Base-by-base conservation (phyloP, 2,113 vertebrate species). In the Bostrychus sinensis region DNA sequence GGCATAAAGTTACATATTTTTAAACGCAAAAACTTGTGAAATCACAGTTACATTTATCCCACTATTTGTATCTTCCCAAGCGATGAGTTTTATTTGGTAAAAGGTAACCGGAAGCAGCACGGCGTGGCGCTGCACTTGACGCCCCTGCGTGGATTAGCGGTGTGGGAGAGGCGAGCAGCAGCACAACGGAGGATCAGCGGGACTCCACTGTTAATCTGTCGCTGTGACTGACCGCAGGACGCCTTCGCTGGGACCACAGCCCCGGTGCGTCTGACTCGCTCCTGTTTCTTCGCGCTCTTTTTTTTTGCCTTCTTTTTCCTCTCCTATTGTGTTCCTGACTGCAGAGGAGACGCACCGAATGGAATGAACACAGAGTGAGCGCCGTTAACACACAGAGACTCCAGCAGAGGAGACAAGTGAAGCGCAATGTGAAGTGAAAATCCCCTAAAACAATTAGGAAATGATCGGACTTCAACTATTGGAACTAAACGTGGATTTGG, bases 21-120 rank as follows among this genome's bases (percentile, higher is more conserved):
- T n/a, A n/a, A n/a, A n/a, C n/a, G n/a, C n/a, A n/a, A n/a, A n/a
- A n/a, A n/a, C n/a, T n/a, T n/a, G n/a, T n/a, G n/a, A n/a, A n/a
- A n/a, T n/a, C n/a, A n/a, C n/a, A n/a, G n/a, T n/a, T n/a, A n/a
- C n/a, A n/a, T n/a, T n/a, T n/a, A n/a, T n/a, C n/a, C n/a, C n/a
- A n/a, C n/a, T n/a, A n/a, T n/a, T n/a, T n/a, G n/a, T n/a, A n/a
- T n/a, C n/a, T n/a, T n/a, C n/a, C 7, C 7, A 2, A 1, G 1
- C 7, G n/a, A 13, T 3, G 9, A 14, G n/a, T 26, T 81, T 85
- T 86, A 83, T 79, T 86, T 56, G 85, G 84, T 75, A 85, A 66
- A n/a, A 1, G 0, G 0, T 1, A 7, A 0, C 28, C 10, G 87
- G 87, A 87, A 78, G 64, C 41, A 0, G 4, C 0, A 0, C 6